Evolutionary conservation across 2,113 vertebrate species (phyloP), one percentile per base, ranked within the genome.

Genomic region (Odontophorus gujanensis): DNA sequence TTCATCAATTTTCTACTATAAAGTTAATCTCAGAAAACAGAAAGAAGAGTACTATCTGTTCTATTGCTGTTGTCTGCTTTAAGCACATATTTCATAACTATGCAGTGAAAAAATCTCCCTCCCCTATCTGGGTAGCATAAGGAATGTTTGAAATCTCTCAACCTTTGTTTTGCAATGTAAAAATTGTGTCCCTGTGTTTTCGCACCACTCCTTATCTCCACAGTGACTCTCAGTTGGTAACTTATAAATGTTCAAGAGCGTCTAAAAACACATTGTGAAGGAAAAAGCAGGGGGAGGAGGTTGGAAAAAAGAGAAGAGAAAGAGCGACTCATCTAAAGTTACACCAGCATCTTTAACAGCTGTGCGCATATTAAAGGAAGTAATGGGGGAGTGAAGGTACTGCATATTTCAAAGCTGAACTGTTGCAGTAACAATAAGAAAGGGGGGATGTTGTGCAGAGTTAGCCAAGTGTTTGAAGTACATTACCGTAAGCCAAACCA

Each of bases 391-490:
- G 98, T 98, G 97, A 97, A 97, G 98, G 97, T 95, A 96, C 98
- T 91, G 94, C 97, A 97, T 98, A 97, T 98, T 98, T 98, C 98
- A 98, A 98, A 98, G 97, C 96, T 90, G 93, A 96, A 96, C 97
- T 96, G 97, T 96, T 96, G 97, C 96, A 97, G 98, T 93, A 92
- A 93, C 95, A 94, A 89, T 95, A 97, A 97, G 92, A 85, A 97
- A 98, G 95, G 97, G 97, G 97, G 96, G 97, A 97, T 97, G 97
- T 91, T 95, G 95, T 86, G 89, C 78, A 93, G 93, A 93, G 96
- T 95, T 97, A 89, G 98, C 98, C 98, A 98, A 98, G 98, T 96
- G 98, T 99, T 98, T 99, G 98, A 98, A 98, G 98, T 98, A 96
- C 96, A 97, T 98, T 97, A 97, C 97, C 96, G 89, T 97, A 97